These are phyloP conservation scores for Manis javanica DNA, from an alignment of 2,797 vertebrate species.

Conservation along the genomic window DNA sequence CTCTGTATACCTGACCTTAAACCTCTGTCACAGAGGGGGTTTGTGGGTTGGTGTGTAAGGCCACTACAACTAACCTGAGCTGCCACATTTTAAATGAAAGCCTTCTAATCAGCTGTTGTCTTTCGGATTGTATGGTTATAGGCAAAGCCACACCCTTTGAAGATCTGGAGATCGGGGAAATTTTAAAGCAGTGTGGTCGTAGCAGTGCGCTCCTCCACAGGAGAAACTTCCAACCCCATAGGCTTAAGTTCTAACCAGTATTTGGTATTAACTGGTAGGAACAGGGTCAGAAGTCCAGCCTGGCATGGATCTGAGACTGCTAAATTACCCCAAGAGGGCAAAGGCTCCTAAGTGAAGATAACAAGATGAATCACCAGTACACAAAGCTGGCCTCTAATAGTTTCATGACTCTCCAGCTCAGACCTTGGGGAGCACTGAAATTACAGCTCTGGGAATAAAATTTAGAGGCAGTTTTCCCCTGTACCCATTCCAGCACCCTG, in stretches of 20 bases:
- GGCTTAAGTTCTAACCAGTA: not conserved
- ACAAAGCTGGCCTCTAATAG: not conserved
- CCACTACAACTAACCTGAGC: not conserved
- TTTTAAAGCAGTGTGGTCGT: not conserved
- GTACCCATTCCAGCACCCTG: not conserved
- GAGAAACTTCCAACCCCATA: not conserved
- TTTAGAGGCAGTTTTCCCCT: not conserved
- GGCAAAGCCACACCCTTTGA: not conserved
- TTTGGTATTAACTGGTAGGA: slow-evolving; percentile 12
- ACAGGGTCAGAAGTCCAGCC: slow-evolving; percentile 45
- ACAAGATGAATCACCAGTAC: not conserved
- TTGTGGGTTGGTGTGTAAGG: not conserved
- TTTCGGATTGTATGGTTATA: not conserved
- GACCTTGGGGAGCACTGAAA: not conserved
- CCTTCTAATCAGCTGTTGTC: not conserved
- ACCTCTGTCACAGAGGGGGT: not conserved
- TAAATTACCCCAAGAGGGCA: slow-evolving; percentile 45
- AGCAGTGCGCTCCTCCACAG: not conserved
- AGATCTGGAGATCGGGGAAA: not conserved
- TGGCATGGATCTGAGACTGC: not conserved
- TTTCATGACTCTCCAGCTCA: not conserved
- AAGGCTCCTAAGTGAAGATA: slow-evolving; percentile 28
- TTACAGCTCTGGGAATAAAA: not conserved
- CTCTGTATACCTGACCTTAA: not conserved
- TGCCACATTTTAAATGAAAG: not conserved